A percentile compares a stretch with the other conserved stretches of the same genome.
Conservation (phyloP, 2,113 vertebrate species). For the Hipposideros armiger region DNA sequence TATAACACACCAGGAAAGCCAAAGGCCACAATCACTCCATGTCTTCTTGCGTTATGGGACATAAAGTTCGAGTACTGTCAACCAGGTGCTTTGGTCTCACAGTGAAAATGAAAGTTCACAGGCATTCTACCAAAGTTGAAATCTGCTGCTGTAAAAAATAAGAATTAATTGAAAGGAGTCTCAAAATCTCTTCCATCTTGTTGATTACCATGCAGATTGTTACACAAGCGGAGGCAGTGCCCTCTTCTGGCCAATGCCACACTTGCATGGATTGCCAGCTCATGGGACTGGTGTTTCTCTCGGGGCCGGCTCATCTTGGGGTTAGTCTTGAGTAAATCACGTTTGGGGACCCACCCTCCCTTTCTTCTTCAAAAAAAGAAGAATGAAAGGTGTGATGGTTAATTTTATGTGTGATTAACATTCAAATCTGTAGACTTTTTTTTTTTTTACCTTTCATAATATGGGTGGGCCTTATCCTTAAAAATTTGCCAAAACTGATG, state of each 20-base stretch:
- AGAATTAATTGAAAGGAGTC: not conserved
- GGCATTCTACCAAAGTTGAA: not conserved
- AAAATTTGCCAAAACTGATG: not conserved
- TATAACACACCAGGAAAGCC: not conserved
- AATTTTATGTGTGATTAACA: not conserved
- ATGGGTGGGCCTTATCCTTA: not conserved
- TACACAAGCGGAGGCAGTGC: conserved; percentile 38
- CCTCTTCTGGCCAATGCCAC: conserved; percentile 66
- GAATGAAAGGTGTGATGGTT: not conserved
- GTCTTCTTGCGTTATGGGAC: not conserved
- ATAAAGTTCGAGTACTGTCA: not conserved
- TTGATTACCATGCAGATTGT: not conserved
- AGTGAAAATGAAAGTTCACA: conserved; percentile 7
- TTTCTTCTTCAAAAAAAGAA: conserved; percentile 8
- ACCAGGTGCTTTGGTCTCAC: not conserved
- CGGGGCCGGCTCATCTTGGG: not conserved
- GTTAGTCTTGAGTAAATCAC: not conserved
- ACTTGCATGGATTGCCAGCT: not conserved
- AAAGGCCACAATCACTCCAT: not conserved
- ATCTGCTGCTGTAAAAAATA: not conserved
- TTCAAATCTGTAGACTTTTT: not conserved
- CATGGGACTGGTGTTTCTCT: not conserved
- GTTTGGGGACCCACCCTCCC: not conserved
- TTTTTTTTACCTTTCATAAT: not conserved
- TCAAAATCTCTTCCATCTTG: not conserved